These are phyloP conservation scores for Sorex maritimensis DNA, from an alignment of 2,797 vertebrate species.

Conservation along the genomic window DNA sequence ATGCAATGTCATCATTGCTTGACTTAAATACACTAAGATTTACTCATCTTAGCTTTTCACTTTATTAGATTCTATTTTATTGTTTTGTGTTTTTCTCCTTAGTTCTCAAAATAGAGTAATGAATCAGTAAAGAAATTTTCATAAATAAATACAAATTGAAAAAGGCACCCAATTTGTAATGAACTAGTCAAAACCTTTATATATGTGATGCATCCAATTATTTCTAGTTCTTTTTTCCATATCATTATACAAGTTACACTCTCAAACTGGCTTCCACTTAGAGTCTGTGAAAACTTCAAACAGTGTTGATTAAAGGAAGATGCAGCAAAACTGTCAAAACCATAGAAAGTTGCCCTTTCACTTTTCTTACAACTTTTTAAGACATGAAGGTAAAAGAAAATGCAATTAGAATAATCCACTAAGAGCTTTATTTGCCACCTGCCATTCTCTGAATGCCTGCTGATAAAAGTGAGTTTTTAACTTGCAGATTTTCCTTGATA, in stretches of 20 bases:
- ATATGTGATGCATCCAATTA: background rate
- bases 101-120: background rate
- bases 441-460: constrained; percentile 89
- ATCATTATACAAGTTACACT: background rate
- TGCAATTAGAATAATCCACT: constrained; percentile 90
- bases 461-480: constrained; percentile 91
- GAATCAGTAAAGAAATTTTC: constrained; percentile 6
- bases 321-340: constrained; percentile 65
- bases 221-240: background rate
- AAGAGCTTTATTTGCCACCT: constrained; percentile 91
- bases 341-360: constrained; percentile 60
- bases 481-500: constrained; percentile 91
- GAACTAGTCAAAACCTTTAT: background rate
- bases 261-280: background rate
- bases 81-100: constrained; percentile 26
- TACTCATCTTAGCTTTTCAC: background rate
- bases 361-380: constrained; percentile 85
- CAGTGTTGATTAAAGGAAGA: constrained; percentile 66
- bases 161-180: background rate
- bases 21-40: background rate
- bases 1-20: background rate
- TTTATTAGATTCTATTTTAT: background rate
- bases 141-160: constrained; percentile 46
- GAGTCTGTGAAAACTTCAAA: background rate
- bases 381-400: constrained; percentile 86